phyloP scores from a whole-genome alignment of 1,140 invertebrate species.

The Triops longicaudatus region DNA sequence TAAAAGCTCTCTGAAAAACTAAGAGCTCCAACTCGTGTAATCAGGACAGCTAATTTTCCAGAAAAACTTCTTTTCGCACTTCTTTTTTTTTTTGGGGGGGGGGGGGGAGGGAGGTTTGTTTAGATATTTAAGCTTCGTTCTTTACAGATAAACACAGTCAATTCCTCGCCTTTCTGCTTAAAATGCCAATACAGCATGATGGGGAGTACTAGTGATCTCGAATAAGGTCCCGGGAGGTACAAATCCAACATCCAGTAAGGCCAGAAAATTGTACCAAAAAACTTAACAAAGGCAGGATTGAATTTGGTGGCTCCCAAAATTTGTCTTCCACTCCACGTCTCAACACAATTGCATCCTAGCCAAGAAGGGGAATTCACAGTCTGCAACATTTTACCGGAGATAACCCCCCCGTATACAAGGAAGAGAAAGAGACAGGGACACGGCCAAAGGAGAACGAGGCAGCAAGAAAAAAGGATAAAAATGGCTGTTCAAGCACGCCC shows the following conservation, averaged over 20 bases:
- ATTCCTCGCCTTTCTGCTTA: background rate
- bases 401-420: background rate
- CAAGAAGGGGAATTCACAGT: background rate
- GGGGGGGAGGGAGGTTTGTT: too few relatives aligned
- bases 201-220: background rate
- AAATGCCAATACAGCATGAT: background rate
- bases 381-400: constrained; percentile 11
- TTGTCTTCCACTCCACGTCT: constrained; percentile 11
- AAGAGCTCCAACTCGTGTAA: too few relatives aligned
- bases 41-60: too few relatives aligned
- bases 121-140: background rate
- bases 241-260: background rate
- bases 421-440: background rate
- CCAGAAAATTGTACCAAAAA: background rate
- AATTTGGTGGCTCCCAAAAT: constrained; percentile 9
- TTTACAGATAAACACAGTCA: background rate
- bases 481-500: background rate
- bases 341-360: constrained; percentile 9
- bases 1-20: too few relatives aligned
- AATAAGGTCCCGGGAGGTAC: background rate
- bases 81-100: too few relatives aligned
- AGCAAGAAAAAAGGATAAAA: background rate
- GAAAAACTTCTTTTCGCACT: too few relatives aligned
- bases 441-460: background rate
- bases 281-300: background rate